Percentiles rank a stretch among this genome's conserved stretches.
Conservation (phyloP, 2,113 vertebrate genomes). For the Trichechus manatus region DNA sequence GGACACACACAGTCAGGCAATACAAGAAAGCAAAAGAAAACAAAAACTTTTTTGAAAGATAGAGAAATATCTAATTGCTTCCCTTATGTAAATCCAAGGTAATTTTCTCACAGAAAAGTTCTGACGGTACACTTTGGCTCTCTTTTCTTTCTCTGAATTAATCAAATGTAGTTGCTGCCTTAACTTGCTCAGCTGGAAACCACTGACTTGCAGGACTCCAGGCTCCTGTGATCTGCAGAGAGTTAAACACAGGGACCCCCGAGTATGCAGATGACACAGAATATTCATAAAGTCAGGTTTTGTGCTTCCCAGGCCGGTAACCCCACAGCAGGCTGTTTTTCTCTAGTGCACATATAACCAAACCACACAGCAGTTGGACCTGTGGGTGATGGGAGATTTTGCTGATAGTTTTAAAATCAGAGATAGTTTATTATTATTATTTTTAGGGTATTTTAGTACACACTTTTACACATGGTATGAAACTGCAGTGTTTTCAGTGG, state of each 20-base stretch:
- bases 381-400: slow-evolving; percentile 46
- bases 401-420: slow-evolving; percentile 61
- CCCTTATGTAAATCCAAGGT: slow-evolving; percentile 52
- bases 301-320: neutral
- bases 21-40: slow-evolving; percentile 10
- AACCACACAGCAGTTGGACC: neutral
- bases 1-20: neutral
- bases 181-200: slow-evolving; percentile 18
- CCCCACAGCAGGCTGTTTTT: neutral
- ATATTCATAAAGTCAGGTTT: slow-evolving; percentile 28
- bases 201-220: neutral
- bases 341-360: slow-evolving; percentile 31
- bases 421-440: neutral
- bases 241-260: slow-evolving; percentile 42
- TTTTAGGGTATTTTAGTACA: neutral
- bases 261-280: neutral
- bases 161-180: neutral
- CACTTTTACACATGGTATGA: neutral
- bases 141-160: slow-evolving; percentile 38
- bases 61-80: slow-evolving; percentile 28
- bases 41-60: neutral
- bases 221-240: neutral
- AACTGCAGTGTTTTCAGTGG: neutral
- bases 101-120: slow-evolving; percentile 10
- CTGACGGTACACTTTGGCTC: neutral